These are phyloP conservation scores for Chrysodeixis includens DNA, from an alignment of 2,888 invertebrate species.

Conservation along the genomic window DNA sequence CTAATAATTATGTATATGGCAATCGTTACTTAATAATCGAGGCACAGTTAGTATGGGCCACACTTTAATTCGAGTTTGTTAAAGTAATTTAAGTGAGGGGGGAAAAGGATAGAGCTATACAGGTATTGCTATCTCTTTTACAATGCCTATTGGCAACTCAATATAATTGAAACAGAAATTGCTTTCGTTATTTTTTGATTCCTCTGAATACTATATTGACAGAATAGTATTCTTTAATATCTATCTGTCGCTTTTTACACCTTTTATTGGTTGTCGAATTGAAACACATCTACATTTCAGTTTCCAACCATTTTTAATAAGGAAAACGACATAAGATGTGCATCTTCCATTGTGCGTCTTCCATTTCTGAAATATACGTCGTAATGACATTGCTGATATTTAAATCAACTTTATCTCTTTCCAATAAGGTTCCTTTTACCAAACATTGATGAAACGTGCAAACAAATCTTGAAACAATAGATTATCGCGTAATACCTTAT, in stretches of 20 bases:
- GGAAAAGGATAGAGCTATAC: neutral
- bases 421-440: neutral
- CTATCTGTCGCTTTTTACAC: too few relatives aligned
- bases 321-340: too few relatives aligned
- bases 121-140: neutral
- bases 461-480: neutral
- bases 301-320: too few relatives aligned
- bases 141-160: neutral
- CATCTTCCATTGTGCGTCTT: too few relatives aligned
- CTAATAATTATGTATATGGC: conserved; percentile 47
- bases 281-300: too few relatives aligned
- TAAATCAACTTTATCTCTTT: neutral
- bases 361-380: too few relatives aligned
- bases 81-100: too few relatives aligned
- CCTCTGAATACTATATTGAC: too few relatives aligned
- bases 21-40: conserved; percentile 32
- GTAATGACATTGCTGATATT: too few relatives aligned
- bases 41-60: conserved; percentile 44
- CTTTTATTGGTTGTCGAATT: too few relatives aligned
- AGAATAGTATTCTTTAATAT: too few relatives aligned
- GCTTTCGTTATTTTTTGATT: neutral
- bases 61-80: conserved; percentile 11
- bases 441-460: neutral
- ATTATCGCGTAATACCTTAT: neutral
- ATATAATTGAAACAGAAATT: neutral